phyloP scores from a whole-genome alignment of 2,888 invertebrate species.

The Penaeus monodon region DNA sequence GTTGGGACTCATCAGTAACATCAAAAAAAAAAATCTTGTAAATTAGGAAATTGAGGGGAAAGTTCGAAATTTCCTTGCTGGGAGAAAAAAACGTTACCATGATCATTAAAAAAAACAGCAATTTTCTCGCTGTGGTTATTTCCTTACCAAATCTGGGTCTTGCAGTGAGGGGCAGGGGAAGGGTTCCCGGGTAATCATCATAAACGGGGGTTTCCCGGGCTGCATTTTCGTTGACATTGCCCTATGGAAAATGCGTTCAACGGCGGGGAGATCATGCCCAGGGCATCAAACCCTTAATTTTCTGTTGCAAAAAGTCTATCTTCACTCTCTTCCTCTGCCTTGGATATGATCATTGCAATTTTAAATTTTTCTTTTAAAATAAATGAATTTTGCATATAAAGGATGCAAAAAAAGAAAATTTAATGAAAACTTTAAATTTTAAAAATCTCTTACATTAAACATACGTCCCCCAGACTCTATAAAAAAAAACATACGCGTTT shows the following conservation, averaged over 20 bases:
- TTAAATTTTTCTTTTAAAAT: too few species aligned
- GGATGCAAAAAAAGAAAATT: too few species aligned
- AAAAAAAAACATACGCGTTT: too few species aligned
- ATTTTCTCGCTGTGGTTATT: too few species aligned
- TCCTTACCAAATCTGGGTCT: conserved; percentile 86
- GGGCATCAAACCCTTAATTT: conserved; percentile 83
- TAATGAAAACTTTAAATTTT: too few species aligned
- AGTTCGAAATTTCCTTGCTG: too few species aligned
- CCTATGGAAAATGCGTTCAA: conserved; percentile 71
- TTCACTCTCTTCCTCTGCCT: conserved; percentile 60
- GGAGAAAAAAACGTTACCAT: too few species aligned
- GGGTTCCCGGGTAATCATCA: conserved; percentile 74
- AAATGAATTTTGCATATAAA: too few species aligned
- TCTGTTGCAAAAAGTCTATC: conserved; percentile 30
- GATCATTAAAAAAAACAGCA: too few species aligned
- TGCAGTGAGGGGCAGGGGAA: conserved; percentile 82
- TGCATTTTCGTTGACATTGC: conserved; percentile 85
- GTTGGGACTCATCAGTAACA: conserved; percentile 71
- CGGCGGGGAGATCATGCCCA: conserved; percentile 88
- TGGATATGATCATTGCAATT: background rate
- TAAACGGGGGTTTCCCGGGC: conserved; percentile 85
- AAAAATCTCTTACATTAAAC: too few species aligned
- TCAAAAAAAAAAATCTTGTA: background rate
- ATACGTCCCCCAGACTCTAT: too few species aligned
- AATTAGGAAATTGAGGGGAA: too few species aligned